A percentile compares a stretch with the other conserved stretches of the same genome.
These are phyloP conservation scores for Xerus inauris DNA, from an alignment of 2,113 vertebrate genomes.

Conservation along the genomic window DNA sequence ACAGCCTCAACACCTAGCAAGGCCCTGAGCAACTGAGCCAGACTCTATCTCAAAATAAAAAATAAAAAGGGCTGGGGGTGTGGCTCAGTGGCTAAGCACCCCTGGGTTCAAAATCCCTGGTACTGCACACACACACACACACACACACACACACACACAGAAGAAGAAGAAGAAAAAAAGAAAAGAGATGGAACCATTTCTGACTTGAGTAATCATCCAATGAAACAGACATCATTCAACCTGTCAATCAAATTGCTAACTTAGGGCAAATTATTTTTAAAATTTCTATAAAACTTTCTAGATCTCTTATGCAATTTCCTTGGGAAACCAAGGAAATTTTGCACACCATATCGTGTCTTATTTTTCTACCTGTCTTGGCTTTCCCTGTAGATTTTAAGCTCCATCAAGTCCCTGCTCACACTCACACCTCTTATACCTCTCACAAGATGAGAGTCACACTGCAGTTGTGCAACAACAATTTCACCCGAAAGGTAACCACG, in stretches of 20 bases:
- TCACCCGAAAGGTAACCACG: not conserved
- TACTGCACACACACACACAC: too few relatives aligned
- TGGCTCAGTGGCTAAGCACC: too few relatives aligned
- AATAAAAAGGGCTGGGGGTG: too few relatives aligned
- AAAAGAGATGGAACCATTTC: not conserved
- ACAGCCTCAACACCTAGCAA: too few relatives aligned
- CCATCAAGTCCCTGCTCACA: not conserved
- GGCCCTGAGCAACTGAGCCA: too few relatives aligned
- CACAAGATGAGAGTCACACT: too few relatives aligned
- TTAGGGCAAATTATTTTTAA: not conserved
- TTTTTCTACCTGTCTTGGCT: not conserved
- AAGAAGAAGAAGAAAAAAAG: not conserved
- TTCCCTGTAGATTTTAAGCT: not conserved
- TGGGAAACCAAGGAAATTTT: not conserved
- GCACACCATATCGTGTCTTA: not conserved
- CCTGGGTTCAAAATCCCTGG: too few relatives aligned
- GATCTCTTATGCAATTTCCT: not conserved
- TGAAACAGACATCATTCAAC: not conserved
- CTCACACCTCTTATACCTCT: not conserved
- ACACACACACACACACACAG: too few relatives aligned
- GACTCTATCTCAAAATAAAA: too few relatives aligned
- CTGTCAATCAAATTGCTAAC: not conserved
- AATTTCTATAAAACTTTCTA: not conserved
- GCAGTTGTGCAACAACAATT: not conserved
- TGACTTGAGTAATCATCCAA: not conserved